These are phyloP conservation scores for Crambe crambe DNA, from an alignment of 37 sponge, comb jelly and placozoan species.

Conservation along the genomic window DNA sequence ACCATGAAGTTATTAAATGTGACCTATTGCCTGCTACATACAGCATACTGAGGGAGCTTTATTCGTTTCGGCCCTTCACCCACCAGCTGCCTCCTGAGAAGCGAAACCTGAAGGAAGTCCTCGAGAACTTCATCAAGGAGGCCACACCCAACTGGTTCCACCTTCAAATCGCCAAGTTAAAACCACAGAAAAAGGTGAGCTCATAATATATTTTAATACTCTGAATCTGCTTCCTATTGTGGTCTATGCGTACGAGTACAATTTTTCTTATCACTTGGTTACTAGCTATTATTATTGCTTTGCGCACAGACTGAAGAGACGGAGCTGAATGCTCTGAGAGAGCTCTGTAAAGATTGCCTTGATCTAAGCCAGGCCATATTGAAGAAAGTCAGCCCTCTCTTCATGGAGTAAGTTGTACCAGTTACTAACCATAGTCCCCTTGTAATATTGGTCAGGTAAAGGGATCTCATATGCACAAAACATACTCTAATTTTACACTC, in stretches of 20 bases:
- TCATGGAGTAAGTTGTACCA: constrained; percentile 36
- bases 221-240: background rate
- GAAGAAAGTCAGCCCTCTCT: constrained; percentile 13
- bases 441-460: too few relatives aligned
- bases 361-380: constrained; percentile 9
- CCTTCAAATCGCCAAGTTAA: background rate
- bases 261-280: background rate
- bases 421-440: too few relatives aligned
- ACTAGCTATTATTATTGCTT: background rate
- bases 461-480: too few relatives aligned
- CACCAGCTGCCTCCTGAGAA: background rate
- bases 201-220: background rate
- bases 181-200: constrained; percentile 3
- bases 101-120: background rate
- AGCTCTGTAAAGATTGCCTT: constrained; percentile 16
- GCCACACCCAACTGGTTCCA: constrained; percentile 18
- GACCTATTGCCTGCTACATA: too few relatives aligned
- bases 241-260: background rate
- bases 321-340: constrained; percentile 30
- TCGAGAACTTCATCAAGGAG: constrained; percentile 13
- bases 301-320: constrained; percentile 4
- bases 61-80: constrained; percentile 2
- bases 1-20: too few relatives aligned
- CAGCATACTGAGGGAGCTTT: constrained; percentile 24
- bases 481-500: too few relatives aligned